Base-by-base conservation (phyloP, 2,113 vertebrate species). In the Tyrannus savana region DNA sequence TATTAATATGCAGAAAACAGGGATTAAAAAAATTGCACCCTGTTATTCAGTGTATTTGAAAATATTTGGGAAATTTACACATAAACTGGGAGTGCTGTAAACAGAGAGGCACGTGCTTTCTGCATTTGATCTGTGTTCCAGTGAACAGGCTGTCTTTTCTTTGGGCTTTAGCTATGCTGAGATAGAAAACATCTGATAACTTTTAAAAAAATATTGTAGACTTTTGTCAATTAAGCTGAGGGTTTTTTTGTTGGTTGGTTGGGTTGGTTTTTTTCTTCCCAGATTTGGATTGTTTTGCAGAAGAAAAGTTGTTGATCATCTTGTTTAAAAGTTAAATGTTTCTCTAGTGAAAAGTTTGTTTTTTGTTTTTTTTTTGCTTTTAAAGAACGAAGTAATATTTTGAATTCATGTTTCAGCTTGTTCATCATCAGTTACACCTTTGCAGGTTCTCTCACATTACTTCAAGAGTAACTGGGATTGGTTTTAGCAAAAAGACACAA, bases 181-280 rank as follows among this genome's bases (percentile, higher is more conserved):
- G 59, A 63, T 46, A 85, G 75, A 80, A 95, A 87, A 53, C 33
- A 88, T 74, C 42, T 92, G 85, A 96, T 96, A 92, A 88, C 47
- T 44, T 89, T 63, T 21, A 37, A 55, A 64, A 84, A 64, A 39
- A n/a, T 58, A 42, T 17, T 78, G n/a, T 69, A 39, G 50, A 21
- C 56, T 87, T 88, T 25, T 72, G 8, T 58, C 52, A 93, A 71
- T 71, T 42, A 60, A 33, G 6, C 23, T 64, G 62, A 8, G 2
- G 5, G 6, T 14, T 90, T 50, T 14, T 19, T 69, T 30, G 31
- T 53, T 68, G 30, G 14, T 44, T 66, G 21, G 24, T 50, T 50
- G 30, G 14, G 19, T 89, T 46, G 21, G 8, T 3, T 24, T 41
- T 39, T 30, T 24, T 1, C 2, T 28, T 23, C 35, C 8, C 23